Base-by-base conservation (phyloP, 2,113 vertebrate genomes). In the Actenoides hombroni region DNA sequence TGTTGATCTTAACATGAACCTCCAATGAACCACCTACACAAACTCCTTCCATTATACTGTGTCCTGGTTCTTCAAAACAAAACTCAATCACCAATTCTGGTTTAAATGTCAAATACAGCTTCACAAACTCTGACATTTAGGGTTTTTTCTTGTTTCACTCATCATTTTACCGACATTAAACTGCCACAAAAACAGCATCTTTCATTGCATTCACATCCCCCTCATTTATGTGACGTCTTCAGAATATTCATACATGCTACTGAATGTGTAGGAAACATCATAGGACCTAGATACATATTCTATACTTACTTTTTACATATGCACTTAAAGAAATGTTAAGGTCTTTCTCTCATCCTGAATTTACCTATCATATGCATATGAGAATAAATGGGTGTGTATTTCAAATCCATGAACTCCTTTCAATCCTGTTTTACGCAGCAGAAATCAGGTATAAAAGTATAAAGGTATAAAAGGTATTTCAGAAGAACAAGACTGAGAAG, bases 41-140 rank as follows among this genome's bases (percentile, higher is more conserved):
- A 85, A 82, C 20, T 92, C 46, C 42, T 86, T 90, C 40, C 71
- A 92, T 84, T 5, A 44, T 84, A 51, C n/a, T 84, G 24, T 70
- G 54, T 81, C 64, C 69, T 51, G 7, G 1, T 78, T 90, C 90
- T 87, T 93, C 79, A 60, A 92, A 94, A 82, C 5, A 74, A 84
- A 95, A 94, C 77, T 91, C 42, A 48, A 77, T 39, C n/a, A 88
- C 12, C 25, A 64, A 51, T 64, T 94, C 42, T 69, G 20, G 15
- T 70, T 92, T 93, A 90, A 94, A 93, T 86, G 82, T 90, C 90
- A 95, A 79, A 91, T 73, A 85, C 33, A 83, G 18, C 39, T 94
- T 94, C 70, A 80, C 71, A 95, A 95, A 93, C 49, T 88, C 28
- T 88, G 83, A 88, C 64, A 64, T 94, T 84, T 78, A 60, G 42